These are phyloP conservation scores for Craterocephalus amniculus DNA, from an alignment of 2,797 vertebrate species.

Conservation along the genomic window DNA sequence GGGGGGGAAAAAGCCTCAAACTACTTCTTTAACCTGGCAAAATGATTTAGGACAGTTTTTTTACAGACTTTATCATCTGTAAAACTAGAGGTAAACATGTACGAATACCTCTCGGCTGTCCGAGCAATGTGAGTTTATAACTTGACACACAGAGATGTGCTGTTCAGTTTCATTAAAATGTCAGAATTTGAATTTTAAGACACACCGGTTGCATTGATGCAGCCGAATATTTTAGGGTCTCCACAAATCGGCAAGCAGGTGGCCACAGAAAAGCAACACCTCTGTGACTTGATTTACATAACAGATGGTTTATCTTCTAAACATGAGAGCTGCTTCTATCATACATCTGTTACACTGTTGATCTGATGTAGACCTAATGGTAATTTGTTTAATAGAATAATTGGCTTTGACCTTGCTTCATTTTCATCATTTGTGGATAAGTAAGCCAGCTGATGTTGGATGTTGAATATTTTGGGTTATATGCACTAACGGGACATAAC, in stretches of 20 bases:
- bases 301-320: constrained; percentile 10
- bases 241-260: constrained; percentile 1
- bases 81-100: constrained; percentile 13
- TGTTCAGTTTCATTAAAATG: constrained; percentile 13
- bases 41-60: constrained; percentile 3
- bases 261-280: constrained; percentile 12
- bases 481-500: background rate
- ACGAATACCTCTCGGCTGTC: constrained; percentile 20
- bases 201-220: background rate
- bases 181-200: constrained; percentile 30
- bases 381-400: background rate
- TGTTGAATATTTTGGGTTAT: constrained; percentile 1
- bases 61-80: background rate
- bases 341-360: constrained; percentile 13
- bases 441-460: background rate
- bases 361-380: background rate
- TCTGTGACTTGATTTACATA: constrained; percentile 16
- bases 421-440: background rate
- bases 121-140: constrained; percentile 49
- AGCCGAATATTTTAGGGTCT: constrained; percentile 17
- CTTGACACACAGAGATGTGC: background rate
- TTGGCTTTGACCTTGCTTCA: background rate
- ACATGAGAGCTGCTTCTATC: constrained; percentile 2
- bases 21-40: background rate
- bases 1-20: background rate